phyloP scores from a whole-genome alignment of 1,140 invertebrate species.

The Batillaria attramentaria region DNA sequence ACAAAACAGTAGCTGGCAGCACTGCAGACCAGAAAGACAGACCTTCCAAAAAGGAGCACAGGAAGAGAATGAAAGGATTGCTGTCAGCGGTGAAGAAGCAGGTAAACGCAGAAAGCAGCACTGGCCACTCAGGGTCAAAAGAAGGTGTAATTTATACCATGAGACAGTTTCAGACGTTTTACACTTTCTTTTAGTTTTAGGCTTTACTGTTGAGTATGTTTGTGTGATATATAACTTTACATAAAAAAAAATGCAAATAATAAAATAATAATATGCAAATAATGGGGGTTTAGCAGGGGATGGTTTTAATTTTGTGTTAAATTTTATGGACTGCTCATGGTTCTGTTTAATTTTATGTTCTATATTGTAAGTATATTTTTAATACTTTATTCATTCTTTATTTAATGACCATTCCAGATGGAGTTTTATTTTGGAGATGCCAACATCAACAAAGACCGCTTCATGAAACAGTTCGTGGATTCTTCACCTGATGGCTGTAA shows the following conservation, averaged over 20 bases:
- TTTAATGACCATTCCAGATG: constrained; percentile 78
- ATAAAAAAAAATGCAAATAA: too few species aligned
- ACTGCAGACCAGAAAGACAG: background rate
- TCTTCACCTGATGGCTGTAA: constrained; percentile 79
- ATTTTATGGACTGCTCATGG: background rate
- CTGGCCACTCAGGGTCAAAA: background rate
- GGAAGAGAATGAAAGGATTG: constrained; percentile 56
- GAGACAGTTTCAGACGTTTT: background rate
- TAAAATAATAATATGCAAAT: too few species aligned
- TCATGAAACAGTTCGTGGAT: constrained; percentile 80
- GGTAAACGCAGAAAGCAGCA: constrained; percentile 34
- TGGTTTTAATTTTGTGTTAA: too few species aligned
- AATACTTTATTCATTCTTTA: background rate
- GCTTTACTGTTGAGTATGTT: too few species aligned
- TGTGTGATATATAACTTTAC: too few species aligned
- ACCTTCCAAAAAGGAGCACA: constrained; percentile 41
- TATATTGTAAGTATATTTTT: background rate
- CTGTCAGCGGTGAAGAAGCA: constrained; percentile 51
- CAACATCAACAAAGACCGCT: constrained; percentile 89
- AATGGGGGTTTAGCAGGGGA: too few species aligned
- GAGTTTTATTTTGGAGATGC: constrained; percentile 95
- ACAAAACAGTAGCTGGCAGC: background rate
- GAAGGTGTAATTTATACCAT: background rate
- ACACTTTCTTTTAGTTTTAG: too few species aligned
- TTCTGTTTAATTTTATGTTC: background rate